Percentiles rank a stretch among this genome's conserved stretches.
phyloP scores from a whole-genome alignment of 30 jellyfish, hydroid and myxozoan species.

The Pseudorhiza aurosa region DNA sequence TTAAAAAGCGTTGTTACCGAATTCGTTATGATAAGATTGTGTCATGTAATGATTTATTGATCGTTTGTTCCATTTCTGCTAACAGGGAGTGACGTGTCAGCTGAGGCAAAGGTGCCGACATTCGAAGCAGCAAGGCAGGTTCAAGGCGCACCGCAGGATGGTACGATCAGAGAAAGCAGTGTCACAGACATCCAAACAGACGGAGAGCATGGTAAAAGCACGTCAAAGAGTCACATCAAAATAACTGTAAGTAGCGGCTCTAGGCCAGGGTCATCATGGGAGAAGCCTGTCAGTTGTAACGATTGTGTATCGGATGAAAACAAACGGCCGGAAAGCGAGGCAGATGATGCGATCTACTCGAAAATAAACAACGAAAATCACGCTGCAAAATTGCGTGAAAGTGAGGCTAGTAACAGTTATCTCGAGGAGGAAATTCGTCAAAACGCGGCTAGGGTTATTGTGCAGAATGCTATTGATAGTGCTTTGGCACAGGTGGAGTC shows the following conservation, averaged over 20 bases:
- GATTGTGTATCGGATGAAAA: too few relatives aligned
- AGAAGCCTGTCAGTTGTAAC: too few relatives aligned
- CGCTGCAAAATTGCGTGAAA: too few relatives aligned
- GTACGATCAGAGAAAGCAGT: neutral
- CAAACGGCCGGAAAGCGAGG: too few relatives aligned
- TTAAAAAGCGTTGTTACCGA: too few relatives aligned
- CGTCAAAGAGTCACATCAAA: neutral
- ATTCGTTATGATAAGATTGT: too few relatives aligned
- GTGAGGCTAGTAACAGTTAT: too few relatives aligned
- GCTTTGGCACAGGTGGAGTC: neutral
- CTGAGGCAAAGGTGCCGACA: constrained; percentile 6
- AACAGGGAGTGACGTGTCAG: constrained; percentile 51
- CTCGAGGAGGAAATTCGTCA: neutral
- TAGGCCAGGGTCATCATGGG: constrained; percentile 21
- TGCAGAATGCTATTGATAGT: constrained; percentile 1
- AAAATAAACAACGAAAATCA: too few relatives aligned
- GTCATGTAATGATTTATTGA: too few relatives aligned
- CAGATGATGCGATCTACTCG: too few relatives aligned
- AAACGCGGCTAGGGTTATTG: constrained; percentile 2
- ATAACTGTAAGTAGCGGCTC: constrained; percentile 33
- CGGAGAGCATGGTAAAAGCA: neutral
- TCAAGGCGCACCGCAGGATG: neutral
- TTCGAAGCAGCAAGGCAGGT: neutral
- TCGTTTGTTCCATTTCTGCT: too few relatives aligned
- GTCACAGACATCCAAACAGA: neutral